Conservation (phyloP, 2,797 vertebrate species). For the Lagodon rhomboides region DNA sequence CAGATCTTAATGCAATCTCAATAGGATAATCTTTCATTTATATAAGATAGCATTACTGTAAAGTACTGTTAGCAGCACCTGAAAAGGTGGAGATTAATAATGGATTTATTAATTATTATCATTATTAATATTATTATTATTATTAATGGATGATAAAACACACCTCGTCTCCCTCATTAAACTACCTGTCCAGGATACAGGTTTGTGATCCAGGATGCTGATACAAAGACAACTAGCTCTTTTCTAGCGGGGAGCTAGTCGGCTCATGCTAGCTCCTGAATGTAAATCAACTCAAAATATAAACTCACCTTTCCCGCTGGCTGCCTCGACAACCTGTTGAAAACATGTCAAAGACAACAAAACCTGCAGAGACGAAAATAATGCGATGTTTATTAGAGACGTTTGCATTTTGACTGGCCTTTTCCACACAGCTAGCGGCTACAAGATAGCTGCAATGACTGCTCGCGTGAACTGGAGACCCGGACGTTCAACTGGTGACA, state of each 20-base stretch:
- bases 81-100: not conserved
- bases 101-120: too few species aligned
- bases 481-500: conserved; percentile 55
- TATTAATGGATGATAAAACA: not conserved
- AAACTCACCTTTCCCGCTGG: conserved; percentile 79
- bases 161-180: not conserved
- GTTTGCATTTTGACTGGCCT: conserved; percentile 74
- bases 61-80: not conserved
- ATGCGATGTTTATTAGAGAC: conserved; percentile 53
- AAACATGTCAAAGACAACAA: conserved; percentile 73
- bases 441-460: conserved; percentile 22
- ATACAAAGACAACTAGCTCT: conserved; percentile 27
- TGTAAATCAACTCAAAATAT: not conserved
- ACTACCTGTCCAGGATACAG: conserved; percentile 16
- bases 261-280: not conserved
- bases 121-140: too few species aligned
- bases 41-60: not conserved
- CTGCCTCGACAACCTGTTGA: conserved; percentile 67
- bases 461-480: conserved; percentile 26
- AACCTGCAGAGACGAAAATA: conserved; percentile 69
- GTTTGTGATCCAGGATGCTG: conserved; percentile 33
- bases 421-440: conserved; percentile 7
- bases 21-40: not conserved
- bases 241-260: not conserved
- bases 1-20: not conserved